Percentiles rank a stretch among this genome's conserved stretches.
Evolutionary conservation across 1,140 invertebrate genomes (phyloP).

Genomic region (Scylla paramamosain): DNA sequence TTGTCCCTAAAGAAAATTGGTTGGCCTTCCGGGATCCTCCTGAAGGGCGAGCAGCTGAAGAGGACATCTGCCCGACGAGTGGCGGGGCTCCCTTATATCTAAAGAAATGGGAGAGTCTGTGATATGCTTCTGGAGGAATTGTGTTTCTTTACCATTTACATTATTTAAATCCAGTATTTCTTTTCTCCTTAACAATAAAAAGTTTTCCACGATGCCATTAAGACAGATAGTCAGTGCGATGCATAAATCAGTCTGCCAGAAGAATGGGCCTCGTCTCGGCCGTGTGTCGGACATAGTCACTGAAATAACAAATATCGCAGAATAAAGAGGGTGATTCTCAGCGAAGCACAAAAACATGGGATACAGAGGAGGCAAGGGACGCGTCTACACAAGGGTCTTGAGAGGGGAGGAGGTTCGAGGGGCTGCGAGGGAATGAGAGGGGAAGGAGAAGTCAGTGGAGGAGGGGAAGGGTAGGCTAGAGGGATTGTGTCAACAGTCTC

Average conservation of each 20-base stretch:
- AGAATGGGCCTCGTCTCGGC: too few relatives aligned
- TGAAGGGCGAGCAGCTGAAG: not conserved
- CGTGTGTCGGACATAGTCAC: not conserved
- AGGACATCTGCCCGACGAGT: constrained; percentile 9
- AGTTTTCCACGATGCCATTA: not conserved
- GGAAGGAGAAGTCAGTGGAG: not conserved
- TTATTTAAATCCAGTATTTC: not conserved
- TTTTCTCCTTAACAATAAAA: not conserved
- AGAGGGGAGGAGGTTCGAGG: not conserved
- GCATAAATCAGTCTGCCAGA: too few relatives aligned
- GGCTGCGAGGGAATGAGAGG: not conserved
- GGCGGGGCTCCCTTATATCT: not conserved
- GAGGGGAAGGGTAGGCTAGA: not conserved
- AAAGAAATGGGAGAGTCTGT: not conserved
- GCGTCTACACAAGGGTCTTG: not conserved
- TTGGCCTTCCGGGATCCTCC: not conserved
- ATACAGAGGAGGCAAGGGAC: not conserved
- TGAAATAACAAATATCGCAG: not conserved
- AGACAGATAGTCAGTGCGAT: too few relatives aligned
- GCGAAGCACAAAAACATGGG: not conserved
- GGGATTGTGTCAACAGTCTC: constrained; percentile 69
- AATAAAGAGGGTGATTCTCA: not conserved
- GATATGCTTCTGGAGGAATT: not conserved
- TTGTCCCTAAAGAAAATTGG: constrained; percentile 52
- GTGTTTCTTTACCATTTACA: not conserved